Conservation (phyloP, 2,113 vertebrate species). For the Piaya cayana region DNA sequence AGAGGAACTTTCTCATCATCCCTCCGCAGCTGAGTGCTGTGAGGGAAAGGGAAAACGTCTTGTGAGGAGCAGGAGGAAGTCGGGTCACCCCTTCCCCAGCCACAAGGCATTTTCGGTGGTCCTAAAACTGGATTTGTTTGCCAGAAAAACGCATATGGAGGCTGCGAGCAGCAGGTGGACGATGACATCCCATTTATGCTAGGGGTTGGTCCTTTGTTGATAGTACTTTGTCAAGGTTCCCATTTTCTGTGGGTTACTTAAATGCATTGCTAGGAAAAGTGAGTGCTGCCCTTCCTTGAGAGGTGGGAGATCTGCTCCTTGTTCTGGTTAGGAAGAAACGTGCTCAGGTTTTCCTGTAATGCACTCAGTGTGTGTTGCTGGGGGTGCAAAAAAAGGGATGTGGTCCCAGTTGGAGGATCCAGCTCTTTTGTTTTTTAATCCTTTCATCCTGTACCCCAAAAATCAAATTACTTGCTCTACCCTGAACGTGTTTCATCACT, state of each 20-base stretch:
- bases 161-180: rapidly evolving
- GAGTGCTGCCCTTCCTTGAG: background rate
- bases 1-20: background rate
- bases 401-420: background rate
- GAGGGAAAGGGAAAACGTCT: background rate
- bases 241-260: background rate
- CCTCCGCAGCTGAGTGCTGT: rapidly evolving
- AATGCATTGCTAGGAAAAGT: rapidly evolving
- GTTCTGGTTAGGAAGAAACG: background rate
- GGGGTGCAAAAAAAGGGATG: background rate
- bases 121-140: background rate
- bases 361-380: background rate
- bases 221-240: background rate
- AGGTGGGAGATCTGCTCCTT: background rate
- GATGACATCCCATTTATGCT: rapidly evolving
- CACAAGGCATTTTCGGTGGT: rapidly evolving
- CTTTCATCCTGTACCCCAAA: background rate
- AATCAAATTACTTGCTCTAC: background rate
- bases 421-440: background rate
- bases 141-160: rapidly evolving
- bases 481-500: background rate
- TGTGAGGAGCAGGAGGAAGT: rapidly evolving
- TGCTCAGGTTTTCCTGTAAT: background rate
- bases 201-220: rapidly evolving
- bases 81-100: background rate